Evolutionary conservation across 2,797 vertebrate genomes (phyloP).

Genomic region (Protosalanx chinensis): DNA sequence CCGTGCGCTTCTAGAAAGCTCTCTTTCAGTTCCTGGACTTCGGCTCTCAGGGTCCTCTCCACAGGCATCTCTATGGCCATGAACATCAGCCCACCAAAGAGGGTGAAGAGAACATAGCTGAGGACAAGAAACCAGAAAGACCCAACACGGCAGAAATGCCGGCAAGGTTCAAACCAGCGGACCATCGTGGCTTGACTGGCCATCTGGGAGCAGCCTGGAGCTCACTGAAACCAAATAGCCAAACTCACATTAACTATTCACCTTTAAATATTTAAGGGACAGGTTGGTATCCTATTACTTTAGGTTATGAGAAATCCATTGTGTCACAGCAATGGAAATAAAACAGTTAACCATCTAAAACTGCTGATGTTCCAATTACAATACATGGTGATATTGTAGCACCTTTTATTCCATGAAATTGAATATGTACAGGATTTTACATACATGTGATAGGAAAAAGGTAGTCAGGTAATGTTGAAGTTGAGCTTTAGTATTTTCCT

Average conservation of each 20-base stretch:
- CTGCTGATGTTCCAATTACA: background rate
- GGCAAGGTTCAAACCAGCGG: slow-evolving; percentile 6
- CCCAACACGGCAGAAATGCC: slow-evolving; percentile 21
- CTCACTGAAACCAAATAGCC: slow-evolving; percentile 48
- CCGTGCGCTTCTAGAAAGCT: slow-evolving; percentile 59
- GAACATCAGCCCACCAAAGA: slow-evolving; percentile 65
- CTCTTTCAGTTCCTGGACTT: slow-evolving; percentile 50
- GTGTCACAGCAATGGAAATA: background rate
- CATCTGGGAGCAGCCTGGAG: background rate
- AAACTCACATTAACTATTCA: slow-evolving; percentile 19
- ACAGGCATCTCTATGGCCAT: slow-evolving; percentile 59
- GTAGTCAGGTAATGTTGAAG: background rate
- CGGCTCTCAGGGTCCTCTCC: slow-evolving; percentile 50
- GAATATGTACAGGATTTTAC: slow-evolving; percentile 2
- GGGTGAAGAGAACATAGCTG: slow-evolving; percentile 60
- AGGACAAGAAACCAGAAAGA: slow-evolving; percentile 54
- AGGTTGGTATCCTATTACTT: background rate
- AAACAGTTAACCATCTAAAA: background rate
- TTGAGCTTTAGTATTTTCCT: too few species aligned
- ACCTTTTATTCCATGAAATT: background rate
- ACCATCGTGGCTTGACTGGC: slow-evolving; percentile 39
- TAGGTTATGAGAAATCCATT: background rate
- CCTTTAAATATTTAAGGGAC: slow-evolving; percentile 57
- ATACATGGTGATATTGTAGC: background rate
- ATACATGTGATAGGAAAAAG: background rate